Evolutionary conservation across 2,888 invertebrate genomes (phyloP), one percentile per base, ranked within the genome.

Genomic region (Itoplectis maculator): DNA sequence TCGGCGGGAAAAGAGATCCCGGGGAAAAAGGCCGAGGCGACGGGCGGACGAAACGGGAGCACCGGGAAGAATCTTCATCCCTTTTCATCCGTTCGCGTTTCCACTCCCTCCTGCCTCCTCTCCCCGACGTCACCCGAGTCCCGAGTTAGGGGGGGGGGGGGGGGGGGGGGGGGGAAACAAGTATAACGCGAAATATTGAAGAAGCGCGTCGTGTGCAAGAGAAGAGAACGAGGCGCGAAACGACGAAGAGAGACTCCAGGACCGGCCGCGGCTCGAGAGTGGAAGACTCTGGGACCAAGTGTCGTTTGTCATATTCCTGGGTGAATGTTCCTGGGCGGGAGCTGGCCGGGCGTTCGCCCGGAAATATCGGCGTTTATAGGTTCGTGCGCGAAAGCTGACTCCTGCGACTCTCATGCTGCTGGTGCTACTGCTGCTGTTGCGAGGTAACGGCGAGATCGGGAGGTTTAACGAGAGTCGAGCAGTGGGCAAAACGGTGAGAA

Each of bases 261-360:
- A 59, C 20, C 15, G 20, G 20, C 3, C 3, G 29, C 29, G 69
- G n/a, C 37, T 45, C 47, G 40, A 65, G 59, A 78, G 69, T 20
- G 29, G 51, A 63, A 68, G 54, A 51, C 15, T 8, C 9, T 29
- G 42, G 54, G 18, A 20, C 42, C 51, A 59, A 40, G 47, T 56
- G 51, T 79, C 79, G 68, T 81, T 56, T 68, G 68, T 81, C 69
- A 81, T 81, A 66, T 65, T 65, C 20, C 68, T 51, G 42, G 20
- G 7, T 15, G 20, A n/a, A n/a, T n/a, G n/a, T n/a, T n/a, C n/a
- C 20, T 75, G 35, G 40, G 35, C 42, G 40, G 54, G 20, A 23
- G 15, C 9, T 65, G 56, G 35, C 40, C 56, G 45, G 47, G 54
- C 63, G 13, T 65, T 56, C 23, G 11, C 68, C 47, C 20, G 49